Evolutionary conservation across 2,888 invertebrate species (phyloP).

Genomic region (Blastobasis adustella): DNA sequence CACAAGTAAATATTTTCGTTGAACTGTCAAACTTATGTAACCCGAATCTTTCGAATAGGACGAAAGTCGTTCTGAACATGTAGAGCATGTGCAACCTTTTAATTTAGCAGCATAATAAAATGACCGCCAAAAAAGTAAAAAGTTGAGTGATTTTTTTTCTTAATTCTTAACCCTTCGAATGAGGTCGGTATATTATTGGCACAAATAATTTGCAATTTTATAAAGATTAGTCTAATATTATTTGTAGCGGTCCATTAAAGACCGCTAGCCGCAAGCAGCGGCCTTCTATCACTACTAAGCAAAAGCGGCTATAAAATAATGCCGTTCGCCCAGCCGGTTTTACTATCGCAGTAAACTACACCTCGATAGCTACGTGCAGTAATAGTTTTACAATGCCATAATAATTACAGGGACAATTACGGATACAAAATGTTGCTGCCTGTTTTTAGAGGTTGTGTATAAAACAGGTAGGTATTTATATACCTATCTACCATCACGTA

Average conservation of each 20-base stretch:
- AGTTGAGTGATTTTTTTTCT: constrained; percentile 1
- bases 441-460: background rate
- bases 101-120: constrained; percentile 23
- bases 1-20: constrained; percentile 53
- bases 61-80: background rate
- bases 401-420: constrained; percentile 61
- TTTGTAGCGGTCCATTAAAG: constrained; percentile 24
- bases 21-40: constrained; percentile 60
- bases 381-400: constrained; percentile 59
- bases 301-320: background rate
- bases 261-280: constrained; percentile 52
- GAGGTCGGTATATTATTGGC: constrained; percentile 7
- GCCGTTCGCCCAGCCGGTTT: constrained; percentile 55
- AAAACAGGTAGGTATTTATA: background rate
- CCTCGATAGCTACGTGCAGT: constrained; percentile 14
- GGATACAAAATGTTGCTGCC: constrained; percentile 40
- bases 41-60: constrained; percentile 17
- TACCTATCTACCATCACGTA: constrained; percentile 3
- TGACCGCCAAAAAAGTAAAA: constrained; percentile 13
- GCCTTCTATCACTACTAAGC: constrained; percentile 61
- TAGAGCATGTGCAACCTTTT: constrained; percentile 17
- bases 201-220: constrained; percentile 7
- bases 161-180: background rate
- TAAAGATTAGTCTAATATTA: background rate
- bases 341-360: constrained; percentile 17